phyloP scores from a whole-genome alignment of 2,888 invertebrate genomes.

The Aspidapion aeneum region DNA sequence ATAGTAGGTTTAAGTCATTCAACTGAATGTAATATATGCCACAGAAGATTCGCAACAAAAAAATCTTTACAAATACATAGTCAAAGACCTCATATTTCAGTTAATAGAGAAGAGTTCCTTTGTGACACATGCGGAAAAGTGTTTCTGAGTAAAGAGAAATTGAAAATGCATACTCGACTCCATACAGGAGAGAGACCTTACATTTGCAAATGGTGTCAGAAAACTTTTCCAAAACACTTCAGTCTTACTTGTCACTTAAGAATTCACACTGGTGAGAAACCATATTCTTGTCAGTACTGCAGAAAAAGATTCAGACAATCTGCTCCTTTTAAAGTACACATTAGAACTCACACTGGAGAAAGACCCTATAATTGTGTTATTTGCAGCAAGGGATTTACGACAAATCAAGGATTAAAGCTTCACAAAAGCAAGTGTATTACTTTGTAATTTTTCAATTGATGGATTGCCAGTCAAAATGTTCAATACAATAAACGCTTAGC shows the following conservation, averaged over 20 bases:
- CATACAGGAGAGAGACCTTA: constrained; percentile 40
- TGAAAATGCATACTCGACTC: constrained; percentile 36
- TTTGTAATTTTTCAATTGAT: too few species aligned
- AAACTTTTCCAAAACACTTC: constrained; percentile 36
- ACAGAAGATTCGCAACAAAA: constrained; percentile 38
- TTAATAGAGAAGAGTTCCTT: constrained; percentile 26
- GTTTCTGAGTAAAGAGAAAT: constrained; percentile 34
- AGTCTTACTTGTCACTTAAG: constrained; percentile 41
- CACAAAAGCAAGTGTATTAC: constrained; percentile 36
- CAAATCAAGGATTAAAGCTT: constrained; percentile 36
- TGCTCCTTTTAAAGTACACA: constrained; percentile 38
- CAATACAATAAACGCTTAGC: background rate
- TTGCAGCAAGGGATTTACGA: constrained; percentile 37
- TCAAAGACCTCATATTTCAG: constrained; percentile 36
- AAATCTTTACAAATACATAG: constrained; percentile 49
- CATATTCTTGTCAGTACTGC: constrained; percentile 42
- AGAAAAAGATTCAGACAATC: constrained; percentile 42
- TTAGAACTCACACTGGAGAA: constrained; percentile 40
- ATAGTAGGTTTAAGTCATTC: constrained; percentile 48
- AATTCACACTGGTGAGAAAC: constrained; percentile 44
- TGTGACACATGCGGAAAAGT: constrained; percentile 43
- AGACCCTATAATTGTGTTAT: constrained; percentile 40
- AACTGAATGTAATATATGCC: constrained; percentile 42
- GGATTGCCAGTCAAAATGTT: too few species aligned
- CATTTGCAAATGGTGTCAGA: constrained; percentile 35